Evolutionary conservation across 2,888 invertebrate genomes (phyloP).

Genomic region (Callyntrura sp.): DNA sequence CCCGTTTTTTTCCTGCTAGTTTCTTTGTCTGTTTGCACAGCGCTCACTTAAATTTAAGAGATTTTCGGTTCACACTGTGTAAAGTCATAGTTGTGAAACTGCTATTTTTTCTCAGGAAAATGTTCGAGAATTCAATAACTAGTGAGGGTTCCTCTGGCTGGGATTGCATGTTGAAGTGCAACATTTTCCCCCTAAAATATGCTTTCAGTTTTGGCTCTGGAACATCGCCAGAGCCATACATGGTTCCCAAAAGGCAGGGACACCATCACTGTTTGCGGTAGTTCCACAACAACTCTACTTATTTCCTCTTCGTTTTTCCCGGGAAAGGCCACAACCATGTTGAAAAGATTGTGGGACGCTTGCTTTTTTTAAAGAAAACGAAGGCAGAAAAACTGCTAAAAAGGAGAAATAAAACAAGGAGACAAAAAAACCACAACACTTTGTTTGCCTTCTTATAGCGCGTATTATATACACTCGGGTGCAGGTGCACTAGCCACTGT

Average conservation of each 20-base stretch:
- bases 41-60: slow-evolving; percentile 66
- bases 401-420: no score
- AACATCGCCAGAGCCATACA: slow-evolving; percentile 56
- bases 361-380: slow-evolving; percentile 43
- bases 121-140: slow-evolving; percentile 24
- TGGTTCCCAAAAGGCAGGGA: slow-evolving; percentile 54
- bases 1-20: neutral
- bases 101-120: neutral
- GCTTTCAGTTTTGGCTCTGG: slow-evolving; percentile 64
- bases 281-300: slow-evolving; percentile 43
- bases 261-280: slow-evolving; percentile 48
- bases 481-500: slow-evolving; percentile 42
- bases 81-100: slow-evolving; percentile 52
- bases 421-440: slow-evolving; percentile 14
- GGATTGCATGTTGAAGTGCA: slow-evolving; percentile 41
- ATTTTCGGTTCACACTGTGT: slow-evolving; percentile 64
- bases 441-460: neutral
- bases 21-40: slow-evolving; percentile 11
- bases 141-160: neutral
- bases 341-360: slow-evolving; percentile 15
- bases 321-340: slow-evolving; percentile 25
- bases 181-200: slow-evolving; percentile 57
- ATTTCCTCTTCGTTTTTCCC: slow-evolving; percentile 38
- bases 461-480: neutral
- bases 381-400: neutral